Conservation (phyloP, 2,113 vertebrate species). For the Gobiocypris rarus region DNA sequence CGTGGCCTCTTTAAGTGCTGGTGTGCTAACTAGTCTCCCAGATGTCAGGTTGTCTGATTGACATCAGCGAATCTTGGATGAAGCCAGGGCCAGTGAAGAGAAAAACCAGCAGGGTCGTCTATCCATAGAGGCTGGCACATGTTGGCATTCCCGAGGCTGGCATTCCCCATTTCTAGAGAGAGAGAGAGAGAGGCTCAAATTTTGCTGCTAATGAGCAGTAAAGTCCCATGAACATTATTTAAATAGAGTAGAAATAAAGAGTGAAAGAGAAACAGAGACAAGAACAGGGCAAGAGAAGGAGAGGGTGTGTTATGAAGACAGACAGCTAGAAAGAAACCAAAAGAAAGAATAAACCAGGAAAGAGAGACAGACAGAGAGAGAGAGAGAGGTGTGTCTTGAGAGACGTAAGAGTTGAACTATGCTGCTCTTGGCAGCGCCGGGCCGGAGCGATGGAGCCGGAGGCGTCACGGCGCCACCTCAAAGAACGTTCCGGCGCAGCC, state of each 20-base stretch:
- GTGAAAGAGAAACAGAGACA: slow-evolving; percentile 11
- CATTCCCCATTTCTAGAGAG: slow-evolving; percentile 47
- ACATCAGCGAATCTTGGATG: slow-evolving; percentile 44
- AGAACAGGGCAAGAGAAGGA: background rate
- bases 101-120: slow-evolving; percentile 32
- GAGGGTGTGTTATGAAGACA: slow-evolving; percentile 16
- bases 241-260: slow-evolving; percentile 29
- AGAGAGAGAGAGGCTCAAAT: background rate
- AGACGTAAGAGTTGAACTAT: slow-evolving; percentile 83
- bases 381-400: slow-evolving; percentile 73
- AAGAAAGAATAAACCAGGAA: slow-evolving; percentile 12
- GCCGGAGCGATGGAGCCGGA: slow-evolving; percentile 79
- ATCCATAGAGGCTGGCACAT: slow-evolving; percentile 48
- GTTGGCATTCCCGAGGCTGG: slow-evolving; percentile 40
- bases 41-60: slow-evolving; percentile 31
- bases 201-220: slow-evolving; percentile 27
- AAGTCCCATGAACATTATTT: slow-evolving; percentile 46
- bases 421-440: slow-evolving; percentile 84
- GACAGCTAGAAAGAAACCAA: slow-evolving; percentile 17
- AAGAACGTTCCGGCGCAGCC: slow-evolving; percentile 77
- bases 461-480: slow-evolving; percentile 89
- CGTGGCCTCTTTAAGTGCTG: slow-evolving; percentile 13
- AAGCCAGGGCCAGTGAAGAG: slow-evolving; percentile 4
- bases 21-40: slow-evolving; percentile 31
- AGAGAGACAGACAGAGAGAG: slow-evolving; percentile 42